Evolutionary conservation across 2,888 invertebrate genomes (phyloP).

Genomic region (Artemia sinica): DNA sequence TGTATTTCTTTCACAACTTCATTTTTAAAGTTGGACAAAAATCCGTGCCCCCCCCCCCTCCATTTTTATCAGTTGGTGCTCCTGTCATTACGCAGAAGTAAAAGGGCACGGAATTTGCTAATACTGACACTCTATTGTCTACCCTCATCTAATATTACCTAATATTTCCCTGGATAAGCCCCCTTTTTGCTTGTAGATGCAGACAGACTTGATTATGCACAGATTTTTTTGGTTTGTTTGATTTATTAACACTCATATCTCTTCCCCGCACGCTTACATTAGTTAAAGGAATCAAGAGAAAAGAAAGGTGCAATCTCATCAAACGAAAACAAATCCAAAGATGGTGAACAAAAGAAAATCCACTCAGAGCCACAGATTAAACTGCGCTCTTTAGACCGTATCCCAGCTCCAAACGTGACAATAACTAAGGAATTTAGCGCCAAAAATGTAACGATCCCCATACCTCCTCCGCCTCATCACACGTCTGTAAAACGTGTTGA

Average conservation of each 20-base stretch:
- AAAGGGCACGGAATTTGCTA: too few relatives aligned
- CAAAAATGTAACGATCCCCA: constrained; percentile 2
- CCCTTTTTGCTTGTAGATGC: too few relatives aligned
- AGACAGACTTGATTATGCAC: too few relatives aligned
- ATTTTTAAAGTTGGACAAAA: too few relatives aligned
- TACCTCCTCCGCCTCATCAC: constrained; percentile 4
- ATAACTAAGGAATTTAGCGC: constrained; percentile 10
- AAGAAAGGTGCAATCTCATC: not conserved
- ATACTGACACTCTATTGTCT: too few relatives aligned
- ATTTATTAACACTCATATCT: not conserved
- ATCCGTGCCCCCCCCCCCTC: too few relatives aligned
- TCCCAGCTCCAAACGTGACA: constrained; percentile 4
- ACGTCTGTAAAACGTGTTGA: not conserved
- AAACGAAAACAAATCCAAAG: not conserved
- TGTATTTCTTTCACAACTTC: too few relatives aligned
- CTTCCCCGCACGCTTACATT: constrained; percentile 8
- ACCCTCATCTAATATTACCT: too few relatives aligned
- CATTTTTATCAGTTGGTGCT: too few relatives aligned
- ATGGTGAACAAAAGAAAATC: not conserved
- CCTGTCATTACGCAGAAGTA: too few relatives aligned
- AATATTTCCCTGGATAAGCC: too few relatives aligned
- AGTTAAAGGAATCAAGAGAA: constrained; percentile 9
- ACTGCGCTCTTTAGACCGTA: not conserved
- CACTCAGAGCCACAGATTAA: not conserved
- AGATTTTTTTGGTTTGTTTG: too few relatives aligned